A percentile compares a stretch with the other conserved stretches of the same genome.
phyloP scores from a whole-genome alignment of 2,888 invertebrate genomes.

The Aleiodes leptofemur region DNA sequence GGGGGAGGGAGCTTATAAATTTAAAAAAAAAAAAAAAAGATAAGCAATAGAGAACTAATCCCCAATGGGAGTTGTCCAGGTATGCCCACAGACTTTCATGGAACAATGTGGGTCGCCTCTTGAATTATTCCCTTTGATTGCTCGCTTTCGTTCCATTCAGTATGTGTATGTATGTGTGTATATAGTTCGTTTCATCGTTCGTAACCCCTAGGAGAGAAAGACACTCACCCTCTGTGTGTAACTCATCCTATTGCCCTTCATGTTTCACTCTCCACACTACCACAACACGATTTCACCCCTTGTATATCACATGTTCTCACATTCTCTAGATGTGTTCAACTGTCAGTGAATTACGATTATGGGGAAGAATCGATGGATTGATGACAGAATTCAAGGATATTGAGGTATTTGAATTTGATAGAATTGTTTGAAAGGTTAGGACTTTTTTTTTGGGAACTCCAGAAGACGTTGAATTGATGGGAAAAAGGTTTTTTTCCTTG shows the following conservation, averaged over 20 bases:
- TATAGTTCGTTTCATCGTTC: slow-evolving; percentile 51
- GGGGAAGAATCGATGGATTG: background rate
- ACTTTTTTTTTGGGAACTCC: too few relatives aligned
- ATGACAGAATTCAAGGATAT: background rate
- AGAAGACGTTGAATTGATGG: too few relatives aligned
- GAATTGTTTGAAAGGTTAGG: too few relatives aligned
- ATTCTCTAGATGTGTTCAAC: slow-evolving; percentile 16
- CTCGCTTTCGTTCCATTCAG: slow-evolving; percentile 71
- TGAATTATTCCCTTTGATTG: slow-evolving; percentile 76
- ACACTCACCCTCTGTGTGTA: slow-evolving; percentile 28
- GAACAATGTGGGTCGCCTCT: slow-evolving; percentile 72
- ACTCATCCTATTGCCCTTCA: slow-evolving; percentile 3
- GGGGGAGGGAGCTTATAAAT: too few relatives aligned
- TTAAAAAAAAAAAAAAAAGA: slow-evolving; percentile 17
- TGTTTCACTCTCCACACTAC: slow-evolving; percentile 21
- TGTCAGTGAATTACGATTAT: background rate
- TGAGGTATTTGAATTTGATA: background rate
- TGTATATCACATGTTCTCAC: background rate
- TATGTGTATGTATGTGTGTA: slow-evolving; percentile 21
- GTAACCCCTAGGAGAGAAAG: slow-evolving; percentile 30
- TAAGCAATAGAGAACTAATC: slow-evolving; percentile 21
- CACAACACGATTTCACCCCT: slow-evolving; percentile 25
- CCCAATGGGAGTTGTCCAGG: slow-evolving; percentile 43
- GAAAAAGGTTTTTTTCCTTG: too few relatives aligned
- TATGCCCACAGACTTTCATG: slow-evolving; percentile 46